Evolutionary conservation across 2,113 vertebrate genomes (phyloP).

Genomic region (Geococcyx californianus): DNA sequence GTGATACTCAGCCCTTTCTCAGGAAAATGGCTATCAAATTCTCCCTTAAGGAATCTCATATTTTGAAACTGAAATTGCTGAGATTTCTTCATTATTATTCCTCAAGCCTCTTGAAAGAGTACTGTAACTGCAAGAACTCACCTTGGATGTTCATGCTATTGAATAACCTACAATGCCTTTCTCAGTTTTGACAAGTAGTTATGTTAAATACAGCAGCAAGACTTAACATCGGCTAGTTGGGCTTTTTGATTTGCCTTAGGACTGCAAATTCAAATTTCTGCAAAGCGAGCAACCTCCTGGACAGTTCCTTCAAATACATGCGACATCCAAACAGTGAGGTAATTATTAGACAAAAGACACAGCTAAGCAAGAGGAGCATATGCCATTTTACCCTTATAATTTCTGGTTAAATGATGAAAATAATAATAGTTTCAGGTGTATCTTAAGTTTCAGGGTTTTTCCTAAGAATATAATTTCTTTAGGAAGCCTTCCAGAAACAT

Average conservation of each 20-base stretch:
- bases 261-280: background rate
- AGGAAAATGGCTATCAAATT: background rate
- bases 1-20: background rate
- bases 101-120: background rate
- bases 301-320: background rate
- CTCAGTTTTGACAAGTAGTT: background rate
- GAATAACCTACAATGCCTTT: background rate
- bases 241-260: background rate
- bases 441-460: background rate
- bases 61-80: background rate
- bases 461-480: background rate
- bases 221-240: background rate
- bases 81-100: background rate
- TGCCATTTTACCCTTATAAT: background rate
- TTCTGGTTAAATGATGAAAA: background rate
- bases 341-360: background rate
- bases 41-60: background rate
- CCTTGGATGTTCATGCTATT: background rate
- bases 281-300: background rate
- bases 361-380: background rate
- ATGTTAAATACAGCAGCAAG: background rate
- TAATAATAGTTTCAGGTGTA: too few relatives aligned
- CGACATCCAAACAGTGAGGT: background rate
- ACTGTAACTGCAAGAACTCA: background rate
- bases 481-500: background rate